Conservation (phyloP, 2,113 vertebrate species). For the Empidonax traillii region DNA sequence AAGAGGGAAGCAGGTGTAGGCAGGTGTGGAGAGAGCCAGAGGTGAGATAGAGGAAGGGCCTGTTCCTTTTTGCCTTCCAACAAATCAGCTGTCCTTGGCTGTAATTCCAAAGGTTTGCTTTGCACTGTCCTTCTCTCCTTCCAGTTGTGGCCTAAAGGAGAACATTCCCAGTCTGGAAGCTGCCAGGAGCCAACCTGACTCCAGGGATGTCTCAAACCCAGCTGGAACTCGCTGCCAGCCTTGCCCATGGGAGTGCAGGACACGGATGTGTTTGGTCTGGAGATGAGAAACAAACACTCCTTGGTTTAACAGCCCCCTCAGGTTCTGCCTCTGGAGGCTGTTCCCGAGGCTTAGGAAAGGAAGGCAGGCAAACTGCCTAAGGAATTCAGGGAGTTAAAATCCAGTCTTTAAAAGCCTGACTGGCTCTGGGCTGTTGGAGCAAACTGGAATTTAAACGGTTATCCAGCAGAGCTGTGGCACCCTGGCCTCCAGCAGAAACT, state of each 20-base stretch:
- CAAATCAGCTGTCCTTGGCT: background rate
- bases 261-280: fast-evolving
- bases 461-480: background rate
- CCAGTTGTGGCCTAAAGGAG: background rate
- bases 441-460: background rate
- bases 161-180: background rate
- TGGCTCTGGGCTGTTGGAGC: background rate
- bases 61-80: background rate
- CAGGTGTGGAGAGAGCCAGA: background rate
- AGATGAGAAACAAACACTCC: background rate
- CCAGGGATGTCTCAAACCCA: background rate
- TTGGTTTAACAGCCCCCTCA: background rate
- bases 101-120: background rate
- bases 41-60: background rate
- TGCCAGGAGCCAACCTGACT: background rate
- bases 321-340: background rate
- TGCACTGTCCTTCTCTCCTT: background rate
- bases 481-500: background rate
- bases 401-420: background rate
- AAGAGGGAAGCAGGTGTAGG: background rate
- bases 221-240: background rate
- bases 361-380: background rate
- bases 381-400: background rate
- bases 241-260: background rate
- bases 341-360: background rate